Percentiles rank a stretch among this genome's conserved stretches.
phyloP scores from a whole-genome alignment of 2,797 vertebrate genomes.

The Denticeps clupeoides region DNA sequence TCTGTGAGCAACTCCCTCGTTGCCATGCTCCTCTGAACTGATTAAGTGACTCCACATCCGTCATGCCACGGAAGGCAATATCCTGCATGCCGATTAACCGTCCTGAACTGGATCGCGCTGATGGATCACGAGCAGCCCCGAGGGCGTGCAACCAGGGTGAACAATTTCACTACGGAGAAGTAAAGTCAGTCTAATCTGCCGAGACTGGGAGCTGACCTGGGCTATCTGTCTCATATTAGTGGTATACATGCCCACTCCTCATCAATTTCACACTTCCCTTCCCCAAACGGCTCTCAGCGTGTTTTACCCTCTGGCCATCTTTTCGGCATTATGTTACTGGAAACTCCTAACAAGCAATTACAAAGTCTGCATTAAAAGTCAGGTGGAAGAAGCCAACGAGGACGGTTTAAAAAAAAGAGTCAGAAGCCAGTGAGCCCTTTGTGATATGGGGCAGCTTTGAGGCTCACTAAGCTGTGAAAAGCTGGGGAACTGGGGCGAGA shows the following conservation, averaged over 20 bases:
- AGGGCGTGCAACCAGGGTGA: slow-evolving; percentile 24
- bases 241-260: slow-evolving; percentile 12
- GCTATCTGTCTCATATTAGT: slow-evolving; percentile 22
- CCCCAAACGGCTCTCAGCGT: slow-evolving; percentile 4
- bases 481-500: slow-evolving; percentile 17
- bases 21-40: slow-evolving; percentile 17
- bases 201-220: slow-evolving; percentile 21
- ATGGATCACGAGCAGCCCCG: not conserved
- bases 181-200: slow-evolving; percentile 21
- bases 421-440: slow-evolving; percentile 3
- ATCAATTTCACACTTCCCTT: slow-evolving; percentile 22
- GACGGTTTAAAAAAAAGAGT: not conserved
- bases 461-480: slow-evolving; percentile 19
- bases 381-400: not conserved
- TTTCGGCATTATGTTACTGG: not conserved
- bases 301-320: not conserved
- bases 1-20: slow-evolving; percentile 9
- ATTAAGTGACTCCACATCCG: slow-evolving; percentile 27
- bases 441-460: not conserved
- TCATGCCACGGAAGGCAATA: slow-evolving; percentile 18
- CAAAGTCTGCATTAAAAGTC: not conserved
- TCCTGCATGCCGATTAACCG: slow-evolving; percentile 17
- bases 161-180: slow-evolving; percentile 14
- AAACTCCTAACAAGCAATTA: not conserved
- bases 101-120: slow-evolving; percentile 1